Conservation (phyloP, 2,888 invertebrate genomes). For the Synergus itoensis region DNA sequence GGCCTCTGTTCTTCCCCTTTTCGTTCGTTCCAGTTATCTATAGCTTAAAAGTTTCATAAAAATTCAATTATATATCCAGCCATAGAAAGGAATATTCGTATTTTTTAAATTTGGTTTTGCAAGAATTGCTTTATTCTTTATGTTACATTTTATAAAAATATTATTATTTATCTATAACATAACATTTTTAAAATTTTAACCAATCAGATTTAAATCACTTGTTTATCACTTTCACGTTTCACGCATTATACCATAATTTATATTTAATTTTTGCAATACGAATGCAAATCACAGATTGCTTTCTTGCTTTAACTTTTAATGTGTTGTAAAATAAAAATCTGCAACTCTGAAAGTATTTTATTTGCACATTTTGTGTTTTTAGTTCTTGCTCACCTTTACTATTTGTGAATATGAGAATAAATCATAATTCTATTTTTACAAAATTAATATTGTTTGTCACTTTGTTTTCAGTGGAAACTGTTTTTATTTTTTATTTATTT, state of each 20-base stretch:
- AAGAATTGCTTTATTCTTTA: background rate
- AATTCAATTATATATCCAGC: background rate
- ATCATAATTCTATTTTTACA: background rate
- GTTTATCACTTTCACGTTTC: slow-evolving; percentile 21
- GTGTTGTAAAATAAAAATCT: slow-evolving; percentile 7
- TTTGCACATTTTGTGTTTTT: slow-evolving; percentile 10
- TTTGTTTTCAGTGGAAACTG: background rate
- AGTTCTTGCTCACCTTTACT: background rate
- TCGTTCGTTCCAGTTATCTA: background rate
- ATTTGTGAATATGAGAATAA: background rate
- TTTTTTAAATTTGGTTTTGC: background rate
- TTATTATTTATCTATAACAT: background rate
- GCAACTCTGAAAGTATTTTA: background rate
- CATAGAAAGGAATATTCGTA: background rate
- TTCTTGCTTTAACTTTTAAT: slow-evolving; percentile 6
- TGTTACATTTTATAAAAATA: background rate
- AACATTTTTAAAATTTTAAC: no score
- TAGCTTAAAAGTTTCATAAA: background rate
- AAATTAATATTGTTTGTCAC: background rate
- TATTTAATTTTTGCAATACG: slow-evolving; percentile 24
- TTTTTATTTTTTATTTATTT: no score
- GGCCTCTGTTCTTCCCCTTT: background rate
- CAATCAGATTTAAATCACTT: slow-evolving; percentile 28
- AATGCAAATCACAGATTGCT: slow-evolving; percentile 4
- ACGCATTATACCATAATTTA: slow-evolving; percentile 12